These are phyloP conservation scores for Idaea aversata DNA, from an alignment of 2,888 invertebrate genomes.

Conservation along the genomic window DNA sequence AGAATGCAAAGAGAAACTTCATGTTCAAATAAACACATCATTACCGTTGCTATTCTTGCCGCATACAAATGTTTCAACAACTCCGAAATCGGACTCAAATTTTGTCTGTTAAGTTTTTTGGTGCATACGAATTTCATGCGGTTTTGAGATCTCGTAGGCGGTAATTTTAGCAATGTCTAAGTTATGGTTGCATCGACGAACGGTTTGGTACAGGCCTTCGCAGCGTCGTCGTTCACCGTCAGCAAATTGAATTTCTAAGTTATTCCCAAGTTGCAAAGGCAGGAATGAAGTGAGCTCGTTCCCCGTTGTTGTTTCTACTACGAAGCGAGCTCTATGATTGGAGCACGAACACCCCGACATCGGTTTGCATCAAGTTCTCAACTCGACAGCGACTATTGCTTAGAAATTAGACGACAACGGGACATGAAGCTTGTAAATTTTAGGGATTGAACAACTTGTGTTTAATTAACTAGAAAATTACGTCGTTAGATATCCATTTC, in stretches of 20 bases:
- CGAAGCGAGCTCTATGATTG: constrained; percentile 49
- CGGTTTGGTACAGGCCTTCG: constrained; percentile 38
- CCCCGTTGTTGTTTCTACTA: constrained; percentile 60
- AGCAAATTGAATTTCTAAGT: constrained; percentile 74
- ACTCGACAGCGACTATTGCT: constrained; percentile 17
- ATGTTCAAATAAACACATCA: constrained; percentile 24
- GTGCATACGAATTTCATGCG: constrained; percentile 32
- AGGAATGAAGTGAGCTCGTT: constrained; percentile 68
- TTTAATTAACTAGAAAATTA: too few relatives aligned
- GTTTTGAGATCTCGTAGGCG: constrained; percentile 31
- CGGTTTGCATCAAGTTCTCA: constrained; percentile 38
- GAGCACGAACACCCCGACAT: constrained; percentile 45
- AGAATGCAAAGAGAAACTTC: constrained; percentile 14
- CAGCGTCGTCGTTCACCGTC: constrained; percentile 51
- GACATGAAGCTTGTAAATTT: too few relatives aligned
- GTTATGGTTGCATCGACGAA: constrained; percentile 40
- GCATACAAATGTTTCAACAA: constrained; percentile 19
- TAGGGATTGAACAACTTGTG: too few relatives aligned
- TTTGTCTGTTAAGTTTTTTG: constrained; percentile 33
- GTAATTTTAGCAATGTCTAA: constrained; percentile 50
- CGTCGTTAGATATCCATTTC: too few relatives aligned
- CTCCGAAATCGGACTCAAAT: constrained; percentile 20
- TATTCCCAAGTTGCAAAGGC: constrained; percentile 65
- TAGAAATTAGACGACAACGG: constrained; percentile 1
- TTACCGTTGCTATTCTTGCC: constrained; percentile 17